phyloP scores from a whole-genome alignment of 2,888 invertebrate genomes.

The Kuschelorhynchus macadamiae region DNA sequence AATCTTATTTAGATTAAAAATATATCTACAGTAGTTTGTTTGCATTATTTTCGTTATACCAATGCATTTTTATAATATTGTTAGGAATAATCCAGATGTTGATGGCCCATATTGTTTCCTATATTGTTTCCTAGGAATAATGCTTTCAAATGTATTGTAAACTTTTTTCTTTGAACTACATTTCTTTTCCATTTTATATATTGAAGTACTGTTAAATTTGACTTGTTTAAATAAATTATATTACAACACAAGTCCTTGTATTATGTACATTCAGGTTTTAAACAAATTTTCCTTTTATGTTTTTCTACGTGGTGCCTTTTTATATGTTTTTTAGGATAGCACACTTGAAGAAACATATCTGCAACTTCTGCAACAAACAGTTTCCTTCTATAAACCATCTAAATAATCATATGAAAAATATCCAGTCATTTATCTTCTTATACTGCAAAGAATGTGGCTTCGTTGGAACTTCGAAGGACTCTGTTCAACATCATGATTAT shows the following conservation, averaged over 20 bases:
- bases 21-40: too few species aligned
- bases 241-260: too few species aligned
- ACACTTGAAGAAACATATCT: background rate
- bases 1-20: too few species aligned
- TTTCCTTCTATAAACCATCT: slow-evolving; percentile 11
- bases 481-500: slow-evolving; percentile 21
- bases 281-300: background rate
- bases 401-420: slow-evolving; percentile 38
- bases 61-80: background rate
- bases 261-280: background rate
- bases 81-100: too few species aligned
- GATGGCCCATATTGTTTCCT: too few species aligned
- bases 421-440: slow-evolving; percentile 26
- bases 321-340: slow-evolving; percentile 22
- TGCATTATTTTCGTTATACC: too few species aligned
- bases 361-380: slow-evolving; percentile 23
- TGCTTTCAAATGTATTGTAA: too few species aligned
- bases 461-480: slow-evolving; percentile 3
- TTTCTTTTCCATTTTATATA: too few species aligned
- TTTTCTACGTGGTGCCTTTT: slow-evolving; percentile 6
- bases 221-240: too few species aligned
- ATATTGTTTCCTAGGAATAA: too few species aligned
- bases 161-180: too few species aligned
- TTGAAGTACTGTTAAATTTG: background rate
- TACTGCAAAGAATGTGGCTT: slow-evolving; percentile 30